These are phyloP conservation scores for Neodiprion pinetum DNA, from an alignment of 1,140 invertebrate species.

Conservation along the genomic window DNA sequence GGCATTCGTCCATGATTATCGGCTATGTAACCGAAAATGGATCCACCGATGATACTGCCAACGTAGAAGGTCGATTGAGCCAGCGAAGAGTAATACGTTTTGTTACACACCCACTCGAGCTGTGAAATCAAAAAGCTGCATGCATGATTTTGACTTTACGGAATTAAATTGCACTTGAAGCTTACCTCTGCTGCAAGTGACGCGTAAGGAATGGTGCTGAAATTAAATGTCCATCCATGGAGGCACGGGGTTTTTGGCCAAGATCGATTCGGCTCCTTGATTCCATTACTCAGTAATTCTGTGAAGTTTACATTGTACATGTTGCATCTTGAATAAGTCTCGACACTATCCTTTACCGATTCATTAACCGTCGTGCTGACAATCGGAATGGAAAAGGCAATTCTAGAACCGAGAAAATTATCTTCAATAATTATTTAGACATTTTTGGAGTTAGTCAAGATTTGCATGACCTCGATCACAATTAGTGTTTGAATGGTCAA, in stretches of 20 bases:
- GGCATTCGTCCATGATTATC: conserved; percentile 44
- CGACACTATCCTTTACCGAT: conserved; percentile 50
- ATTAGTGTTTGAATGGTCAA: too few relatives aligned
- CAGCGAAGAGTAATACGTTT: conserved; percentile 70
- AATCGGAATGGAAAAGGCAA: conserved; percentile 65
- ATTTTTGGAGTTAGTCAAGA: too few relatives aligned
- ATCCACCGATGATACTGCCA: conserved; percentile 44
- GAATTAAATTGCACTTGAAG: not conserved
- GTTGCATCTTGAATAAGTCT: conserved; percentile 64
- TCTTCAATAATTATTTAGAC: not conserved
- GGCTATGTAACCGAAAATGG: conserved; percentile 42
- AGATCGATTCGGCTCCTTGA: conserved; percentile 63
- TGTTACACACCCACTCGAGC: conserved; percentile 80
- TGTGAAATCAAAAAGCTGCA: conserved; percentile 39
- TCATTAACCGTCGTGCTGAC: not conserved
- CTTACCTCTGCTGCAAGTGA: conserved; percentile 74
- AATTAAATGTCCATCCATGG: conserved; percentile 73
- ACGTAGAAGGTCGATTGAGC: conserved; percentile 69
- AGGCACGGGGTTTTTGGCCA: conserved; percentile 67
- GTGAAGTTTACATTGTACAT: conserved; percentile 73
- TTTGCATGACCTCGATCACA: too few relatives aligned
- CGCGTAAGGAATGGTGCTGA: conserved; percentile 71
- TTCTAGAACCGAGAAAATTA: conserved; percentile 50
- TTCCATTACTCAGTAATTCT: conserved; percentile 59
- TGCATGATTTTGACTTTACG: not conserved